These are phyloP conservation scores for Leptopilina clavipes DNA, from an alignment of 1,140 invertebrate species.

Conservation along the genomic window DNA sequence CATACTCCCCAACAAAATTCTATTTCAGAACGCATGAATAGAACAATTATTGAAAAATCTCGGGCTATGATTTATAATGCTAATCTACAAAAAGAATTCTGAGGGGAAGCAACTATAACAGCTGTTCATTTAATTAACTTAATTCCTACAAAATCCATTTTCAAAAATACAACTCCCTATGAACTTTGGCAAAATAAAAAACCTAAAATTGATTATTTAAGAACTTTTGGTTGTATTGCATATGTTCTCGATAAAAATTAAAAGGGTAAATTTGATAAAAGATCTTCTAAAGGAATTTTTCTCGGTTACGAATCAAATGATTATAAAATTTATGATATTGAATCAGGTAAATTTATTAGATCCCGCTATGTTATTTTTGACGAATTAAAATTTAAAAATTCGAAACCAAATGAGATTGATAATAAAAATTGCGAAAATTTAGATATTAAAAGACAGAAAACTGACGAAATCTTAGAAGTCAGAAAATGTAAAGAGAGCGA, in stretches of 20 bases:
- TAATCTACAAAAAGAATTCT: neutral
- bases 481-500: neutral
- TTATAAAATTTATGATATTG: slow-evolving; percentile 67
- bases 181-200: slow-evolving; percentile 62
- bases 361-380: slow-evolving; percentile 69
- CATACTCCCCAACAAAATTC: slow-evolving; percentile 67
- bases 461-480: neutral
- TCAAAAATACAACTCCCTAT: neutral
- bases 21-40: slow-evolving; percentile 56
- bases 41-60: slow-evolving; percentile 4
- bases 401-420: slow-evolving; percentile 47
- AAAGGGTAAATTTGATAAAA: slow-evolving; percentile 68
- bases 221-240: slow-evolving; percentile 70
- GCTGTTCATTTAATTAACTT: neutral
- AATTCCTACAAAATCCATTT: neutral
- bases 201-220: slow-evolving; percentile 68
- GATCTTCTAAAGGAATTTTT: slow-evolving; percentile 66
- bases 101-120: neutral
- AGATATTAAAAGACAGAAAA: neutral
- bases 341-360: slow-evolving; percentile 60
- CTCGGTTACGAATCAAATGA: slow-evolving; percentile 70
- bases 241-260: slow-evolving; percentile 66
- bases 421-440: neutral
- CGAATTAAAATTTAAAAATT: slow-evolving; percentile 63
- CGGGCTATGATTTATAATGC: neutral